These are phyloP conservation scores for Carabus problematicus DNA, from an alignment of 2,888 invertebrate species.

Conservation along the genomic window DNA sequence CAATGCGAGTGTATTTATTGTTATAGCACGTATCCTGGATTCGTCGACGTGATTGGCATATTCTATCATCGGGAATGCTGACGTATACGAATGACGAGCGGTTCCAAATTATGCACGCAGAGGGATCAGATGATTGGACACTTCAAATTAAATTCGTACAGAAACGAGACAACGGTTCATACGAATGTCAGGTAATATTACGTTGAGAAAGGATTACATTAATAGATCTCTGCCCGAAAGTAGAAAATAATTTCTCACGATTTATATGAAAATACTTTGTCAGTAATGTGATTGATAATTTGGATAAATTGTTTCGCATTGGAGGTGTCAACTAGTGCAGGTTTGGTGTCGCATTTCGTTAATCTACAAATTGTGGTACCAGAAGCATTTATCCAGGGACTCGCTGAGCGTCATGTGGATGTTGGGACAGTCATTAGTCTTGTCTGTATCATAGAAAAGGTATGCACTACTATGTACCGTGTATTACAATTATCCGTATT, in stretches of 20 bases:
- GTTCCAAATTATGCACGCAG: constrained; percentile 79
- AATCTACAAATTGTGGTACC: constrained; percentile 88
- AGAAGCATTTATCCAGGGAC: constrained; percentile 87
- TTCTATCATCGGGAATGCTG: constrained; percentile 87
- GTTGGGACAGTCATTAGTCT: constrained; percentile 88
- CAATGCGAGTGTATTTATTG: constrained; percentile 36
- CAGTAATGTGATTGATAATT: too few species aligned
- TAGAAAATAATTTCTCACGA: too few species aligned
- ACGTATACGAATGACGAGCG: constrained; percentile 92
- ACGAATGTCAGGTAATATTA: constrained; percentile 84
- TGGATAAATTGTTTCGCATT: neutral
- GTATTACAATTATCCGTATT: neutral
- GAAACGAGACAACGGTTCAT: constrained; percentile 90
- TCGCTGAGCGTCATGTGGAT: constrained; percentile 88
- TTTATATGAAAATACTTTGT: too few species aligned
- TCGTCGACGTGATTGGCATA: constrained; percentile 90
- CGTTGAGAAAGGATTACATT: neutral
- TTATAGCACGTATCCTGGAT: constrained; percentile 90
- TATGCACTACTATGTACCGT: constrained; percentile 59
- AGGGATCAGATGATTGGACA: constrained; percentile 92
- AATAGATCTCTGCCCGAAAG: too few species aligned
- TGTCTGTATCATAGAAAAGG: constrained; percentile 92
- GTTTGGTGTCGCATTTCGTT: constrained; percentile 86
- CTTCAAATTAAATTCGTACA: constrained; percentile 94
- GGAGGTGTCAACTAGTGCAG: constrained; percentile 83